Conservation (phyloP, 35 echinoderm and acorn worm species). For the Eucidaris tribuloides region DNA sequence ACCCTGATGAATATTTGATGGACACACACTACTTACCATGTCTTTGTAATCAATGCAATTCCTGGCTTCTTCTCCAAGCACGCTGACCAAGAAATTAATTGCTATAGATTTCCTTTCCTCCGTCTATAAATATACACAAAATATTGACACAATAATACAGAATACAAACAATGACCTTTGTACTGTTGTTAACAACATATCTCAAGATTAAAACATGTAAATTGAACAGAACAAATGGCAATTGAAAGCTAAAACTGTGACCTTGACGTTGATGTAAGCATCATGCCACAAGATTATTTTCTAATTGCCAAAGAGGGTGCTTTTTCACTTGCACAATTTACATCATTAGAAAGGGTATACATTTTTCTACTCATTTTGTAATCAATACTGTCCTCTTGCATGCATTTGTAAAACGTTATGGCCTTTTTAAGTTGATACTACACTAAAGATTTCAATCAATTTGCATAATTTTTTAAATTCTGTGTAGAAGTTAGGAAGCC, state of each 20-base stretch:
- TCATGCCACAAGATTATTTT: neutral
- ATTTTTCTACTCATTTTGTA: too few species aligned
- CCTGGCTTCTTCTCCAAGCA: constrained; percentile 47
- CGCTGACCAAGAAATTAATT: constrained; percentile 12
- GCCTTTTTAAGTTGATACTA: neutral
- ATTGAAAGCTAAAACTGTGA: neutral
- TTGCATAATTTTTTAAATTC: neutral
- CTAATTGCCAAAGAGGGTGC: too few species aligned
- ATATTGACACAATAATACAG: neutral
- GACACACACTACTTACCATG: constrained; percentile 23
- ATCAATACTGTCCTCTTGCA: too few species aligned
- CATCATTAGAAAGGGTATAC: too few species aligned
- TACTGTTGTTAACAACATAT: neutral
- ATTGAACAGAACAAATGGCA: neutral
- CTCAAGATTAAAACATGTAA: neutral
- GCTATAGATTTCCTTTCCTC: constrained; percentile 57
- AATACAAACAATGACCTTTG: too few species aligned
- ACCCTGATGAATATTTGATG: neutral
- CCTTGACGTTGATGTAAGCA: neutral
- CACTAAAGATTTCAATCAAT: neutral
- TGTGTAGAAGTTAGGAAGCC: neutral
- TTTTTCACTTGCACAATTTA: too few species aligned
- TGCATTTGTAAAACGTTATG: neutral
- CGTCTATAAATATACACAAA: constrained; percentile 1
- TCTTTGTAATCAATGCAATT: constrained; percentile 60